Percentiles rank a stretch among this genome's conserved stretches.
Conservation (phyloP, 1,140 invertebrate genomes). For the Saxidomus purpurata region DNA sequence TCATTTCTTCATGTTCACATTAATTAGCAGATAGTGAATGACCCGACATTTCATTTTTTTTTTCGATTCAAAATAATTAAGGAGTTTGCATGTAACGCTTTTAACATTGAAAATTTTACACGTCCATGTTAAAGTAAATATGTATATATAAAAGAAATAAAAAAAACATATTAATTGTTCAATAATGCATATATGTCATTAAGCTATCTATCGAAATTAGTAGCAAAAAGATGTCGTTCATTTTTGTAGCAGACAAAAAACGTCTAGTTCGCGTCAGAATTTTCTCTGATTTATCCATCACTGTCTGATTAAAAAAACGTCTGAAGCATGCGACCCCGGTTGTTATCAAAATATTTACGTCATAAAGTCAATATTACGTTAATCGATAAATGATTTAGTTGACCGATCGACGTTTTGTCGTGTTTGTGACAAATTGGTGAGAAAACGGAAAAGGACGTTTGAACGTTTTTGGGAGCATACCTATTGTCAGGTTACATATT, state of each 20-base stretch:
- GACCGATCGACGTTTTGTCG: slow-evolving; percentile 27
- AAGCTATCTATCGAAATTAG: too few species aligned
- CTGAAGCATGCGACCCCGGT: neutral
- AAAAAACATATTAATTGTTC: too few species aligned
- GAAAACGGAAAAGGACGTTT: slow-evolving; percentile 15
- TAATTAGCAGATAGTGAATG: too few species aligned
- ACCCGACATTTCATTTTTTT: too few species aligned
- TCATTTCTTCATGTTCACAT: too few species aligned
- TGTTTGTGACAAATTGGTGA: slow-evolving; percentile 24
- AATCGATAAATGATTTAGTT: slow-evolving; percentile 63
- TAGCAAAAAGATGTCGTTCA: too few species aligned
- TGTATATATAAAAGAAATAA: too few species aligned
- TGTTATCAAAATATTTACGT: slow-evolving; percentile 45
- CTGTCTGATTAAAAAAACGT: slow-evolving; percentile 13
- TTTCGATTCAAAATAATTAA: too few species aligned
- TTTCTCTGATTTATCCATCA: slow-evolving; percentile 26
- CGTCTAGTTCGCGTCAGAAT: neutral
- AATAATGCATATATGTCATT: too few species aligned
- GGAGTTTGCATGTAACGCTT: too few species aligned
- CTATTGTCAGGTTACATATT: slow-evolving; percentile 7
- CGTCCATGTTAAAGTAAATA: too few species aligned
- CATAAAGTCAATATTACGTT: slow-evolving; percentile 44
- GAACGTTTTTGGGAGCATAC: slow-evolving; percentile 9
- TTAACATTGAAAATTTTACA: too few species aligned
- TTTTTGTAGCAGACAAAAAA: slow-evolving; percentile 5